Percentiles rank a stretch among this genome's conserved stretches.
Conservation (phyloP, 2,797 vertebrate species). For the Hippopotamyrus pictus region DNA sequence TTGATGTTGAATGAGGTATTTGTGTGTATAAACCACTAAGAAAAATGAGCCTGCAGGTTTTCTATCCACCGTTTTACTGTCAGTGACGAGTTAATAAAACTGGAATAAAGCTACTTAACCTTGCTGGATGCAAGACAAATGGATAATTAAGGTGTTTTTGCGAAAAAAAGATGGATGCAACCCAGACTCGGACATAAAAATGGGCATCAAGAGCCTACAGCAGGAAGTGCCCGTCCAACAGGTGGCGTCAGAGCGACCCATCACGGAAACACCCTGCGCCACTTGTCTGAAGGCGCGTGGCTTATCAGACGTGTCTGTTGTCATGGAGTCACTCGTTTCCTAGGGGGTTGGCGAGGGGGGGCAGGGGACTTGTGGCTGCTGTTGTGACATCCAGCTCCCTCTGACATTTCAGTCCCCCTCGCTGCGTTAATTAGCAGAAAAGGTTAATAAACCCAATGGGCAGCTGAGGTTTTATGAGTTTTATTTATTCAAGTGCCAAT, state of each 20-base stretch:
- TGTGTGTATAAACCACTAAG: not conserved
- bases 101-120: not conserved
- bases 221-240: not conserved
- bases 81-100: not conserved
- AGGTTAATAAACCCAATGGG: slow-evolving; percentile 30
- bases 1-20: not conserved
- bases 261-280: too few relatives aligned
- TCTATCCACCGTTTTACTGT: not conserved
- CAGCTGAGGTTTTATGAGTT: slow-evolving; percentile 9
- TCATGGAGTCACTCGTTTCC: not conserved
- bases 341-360: not conserved
- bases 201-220: not conserved
- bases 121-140: not conserved
- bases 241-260: not conserved
- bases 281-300: not conserved
- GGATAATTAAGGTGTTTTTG: not conserved
- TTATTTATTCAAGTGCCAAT: not conserved
- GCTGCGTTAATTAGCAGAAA: slow-evolving; percentile 30
- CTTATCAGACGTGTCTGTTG: not conserved
- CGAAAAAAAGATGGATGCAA: not conserved
- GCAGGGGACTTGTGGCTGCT: not conserved
- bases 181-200: not conserved
- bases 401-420: slow-evolving; percentile 29
- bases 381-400: not conserved
- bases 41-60: not conserved